Evolutionary conservation across 2,113 vertebrate genomes (phyloP).

Genomic region (Apeltes quadracus): DNA sequence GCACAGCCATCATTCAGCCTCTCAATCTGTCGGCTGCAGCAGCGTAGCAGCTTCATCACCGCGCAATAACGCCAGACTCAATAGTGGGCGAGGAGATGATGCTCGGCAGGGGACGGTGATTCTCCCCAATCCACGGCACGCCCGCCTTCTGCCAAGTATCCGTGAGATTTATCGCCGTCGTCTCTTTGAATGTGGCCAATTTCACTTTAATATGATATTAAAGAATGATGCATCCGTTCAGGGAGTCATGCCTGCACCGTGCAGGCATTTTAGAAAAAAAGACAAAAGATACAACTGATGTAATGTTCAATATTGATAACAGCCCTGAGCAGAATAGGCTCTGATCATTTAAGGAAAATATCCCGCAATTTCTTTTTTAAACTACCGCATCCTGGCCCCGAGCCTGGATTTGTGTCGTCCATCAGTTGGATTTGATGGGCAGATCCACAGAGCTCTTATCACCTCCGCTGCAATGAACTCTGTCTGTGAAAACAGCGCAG

Average conservation of each 20-base stretch:
- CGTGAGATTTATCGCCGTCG: slow-evolving; percentile 75
- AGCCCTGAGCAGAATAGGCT: slow-evolving; percentile 67
- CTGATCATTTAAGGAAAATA: slow-evolving; percentile 76
- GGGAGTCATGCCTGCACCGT: slow-evolving; percentile 38
- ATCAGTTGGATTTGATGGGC: slow-evolving; percentile 58
- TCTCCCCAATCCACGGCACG: slow-evolving; percentile 62
- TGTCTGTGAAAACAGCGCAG: slow-evolving; percentile 44
- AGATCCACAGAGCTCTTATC: slow-evolving; percentile 55
- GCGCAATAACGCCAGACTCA: slow-evolving; percentile 68
- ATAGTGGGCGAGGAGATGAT: slow-evolving; percentile 66
- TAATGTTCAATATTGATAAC: slow-evolving; percentile 81
- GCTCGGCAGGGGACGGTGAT: slow-evolving; percentile 64
- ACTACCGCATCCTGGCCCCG: slow-evolving; percentile 42
- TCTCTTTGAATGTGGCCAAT: slow-evolving; percentile 82
- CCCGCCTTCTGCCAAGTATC: slow-evolving; percentile 56
- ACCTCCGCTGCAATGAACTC: slow-evolving; percentile 51
- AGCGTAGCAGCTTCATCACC: slow-evolving; percentile 60
- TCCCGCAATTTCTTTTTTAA: slow-evolving; percentile 15
- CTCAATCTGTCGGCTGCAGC: slow-evolving; percentile 49
- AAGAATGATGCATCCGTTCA: slow-evolving; percentile 79
- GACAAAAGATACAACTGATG: slow-evolving; percentile 66
- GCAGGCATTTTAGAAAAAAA: slow-evolving; percentile 52
- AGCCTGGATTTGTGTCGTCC: slow-evolving; percentile 39
- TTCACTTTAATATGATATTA: slow-evolving; percentile 82
- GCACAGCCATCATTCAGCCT: slow-evolving; percentile 61